Evolutionary conservation across 2,113 vertebrate species (phyloP), one percentile per base, ranked within the genome.

Genomic region (Daphoenositta chrysoptera): DNA sequence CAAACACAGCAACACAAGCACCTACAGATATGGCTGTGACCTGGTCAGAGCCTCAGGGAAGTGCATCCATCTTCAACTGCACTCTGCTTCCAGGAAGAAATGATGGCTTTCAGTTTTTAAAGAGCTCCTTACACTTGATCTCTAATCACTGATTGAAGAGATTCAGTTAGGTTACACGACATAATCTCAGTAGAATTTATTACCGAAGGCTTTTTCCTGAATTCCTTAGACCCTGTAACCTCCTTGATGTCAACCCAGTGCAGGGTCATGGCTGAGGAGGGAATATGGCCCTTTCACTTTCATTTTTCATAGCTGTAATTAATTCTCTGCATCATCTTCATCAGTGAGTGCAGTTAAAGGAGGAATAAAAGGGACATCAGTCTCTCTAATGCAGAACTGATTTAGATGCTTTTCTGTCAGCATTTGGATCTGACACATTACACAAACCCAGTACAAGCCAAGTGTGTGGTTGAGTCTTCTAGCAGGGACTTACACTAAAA

Each of bases 131-230:
- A 47, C 9, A 8, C 4, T 11, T 54, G 39, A 39, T 91, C 42
- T 88, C 61, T 50, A 83, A 30, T 40, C 0, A 0, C 42, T 86
- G 75, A 26, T n/a, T 80, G 70, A 91, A 54, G 39, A 88, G 54
- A 70, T 66, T 50, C 42, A 81, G 60, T 77, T 77, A 48, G 39
- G 33, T 66, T 86, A 71, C 28, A 58, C 71, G 58, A 63, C 27
- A 58, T 80, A 61, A 91, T 88, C 64, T 63, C 71, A 24, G 21
- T n/a, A 65, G 84, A 90, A 96, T 96, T 97, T 94, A 95, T 95
- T 81, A 75, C 42, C 11, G 24, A 93, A 83, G 66, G 51, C 68
- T 93, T 96, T 90, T 70, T 78, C 70, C 76, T 78, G 64, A 83
- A 81, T 82, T 81, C 64, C 51, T 92, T 86, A 83, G 68, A 95